These are phyloP conservation scores for Nerophis lumbriciformis DNA, from an alignment of 2,113 vertebrate species.

Conservation along the genomic window DNA sequence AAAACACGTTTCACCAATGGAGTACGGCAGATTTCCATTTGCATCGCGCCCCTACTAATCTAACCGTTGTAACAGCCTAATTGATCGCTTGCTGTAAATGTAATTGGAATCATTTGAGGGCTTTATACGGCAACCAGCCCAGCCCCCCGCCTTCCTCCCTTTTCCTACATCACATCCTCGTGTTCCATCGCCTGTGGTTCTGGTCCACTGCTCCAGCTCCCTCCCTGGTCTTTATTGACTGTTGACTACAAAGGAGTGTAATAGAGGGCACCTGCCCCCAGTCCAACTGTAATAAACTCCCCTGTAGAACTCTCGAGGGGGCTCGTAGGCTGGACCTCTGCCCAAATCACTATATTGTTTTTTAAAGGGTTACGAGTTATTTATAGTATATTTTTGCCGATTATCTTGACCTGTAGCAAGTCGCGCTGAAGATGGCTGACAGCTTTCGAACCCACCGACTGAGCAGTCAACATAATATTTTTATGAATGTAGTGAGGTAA, in stretches of 20 bases:
- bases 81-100: conserved; percentile 44
- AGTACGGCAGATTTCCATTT: conserved; percentile 20
- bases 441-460: too few relatives aligned
- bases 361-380: too few relatives aligned
- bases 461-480: too few relatives aligned
- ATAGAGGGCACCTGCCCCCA: conserved; percentile 66
- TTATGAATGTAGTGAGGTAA: too few relatives aligned
- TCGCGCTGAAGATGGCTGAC: too few relatives aligned
- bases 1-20: conserved; percentile 10
- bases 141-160: conserved; percentile 8
- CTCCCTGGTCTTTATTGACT: conserved; percentile 67
- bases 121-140: conserved; percentile 47
- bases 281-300: conserved; percentile 68
- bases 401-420: too few relatives aligned
- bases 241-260: conserved; percentile 60
- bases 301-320: conserved; percentile 28
- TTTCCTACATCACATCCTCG: conserved; percentile 1
- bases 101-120: conserved; percentile 51
- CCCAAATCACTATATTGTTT: too few relatives aligned
- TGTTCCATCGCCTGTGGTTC: conserved; percentile 38
- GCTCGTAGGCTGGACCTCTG: too few relatives aligned
- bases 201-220: conserved; percentile 50
- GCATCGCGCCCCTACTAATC: conserved; percentile 44
- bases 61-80: conserved; percentile 41
- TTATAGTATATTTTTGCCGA: too few relatives aligned